Conservation (phyloP, 2,113 vertebrate genomes). For the Prionailurus viverrinus region DNA sequence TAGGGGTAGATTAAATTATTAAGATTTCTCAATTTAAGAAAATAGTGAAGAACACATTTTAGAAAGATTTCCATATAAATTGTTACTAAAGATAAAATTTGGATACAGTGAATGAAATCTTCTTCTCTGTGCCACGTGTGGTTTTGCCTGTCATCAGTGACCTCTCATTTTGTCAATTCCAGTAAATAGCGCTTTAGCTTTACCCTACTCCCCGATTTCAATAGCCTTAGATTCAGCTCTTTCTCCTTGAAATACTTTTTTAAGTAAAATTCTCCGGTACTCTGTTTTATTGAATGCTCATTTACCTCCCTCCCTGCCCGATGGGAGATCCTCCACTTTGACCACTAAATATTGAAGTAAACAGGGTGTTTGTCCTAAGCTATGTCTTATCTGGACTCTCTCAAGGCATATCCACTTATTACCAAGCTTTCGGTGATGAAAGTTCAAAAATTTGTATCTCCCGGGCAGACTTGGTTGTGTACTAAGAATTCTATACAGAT, state of each 20-base stretch:
- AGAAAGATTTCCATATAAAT: neutral
- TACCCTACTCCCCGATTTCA: neutral
- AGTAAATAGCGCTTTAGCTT: neutral
- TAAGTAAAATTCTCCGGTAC: neutral
- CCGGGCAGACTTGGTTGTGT: neutral
- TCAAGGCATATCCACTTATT: neutral
- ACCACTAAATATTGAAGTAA: neutral
- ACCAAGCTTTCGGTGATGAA: neutral
- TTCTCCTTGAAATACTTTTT: neutral
- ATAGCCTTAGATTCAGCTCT: neutral
- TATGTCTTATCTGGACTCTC: neutral
- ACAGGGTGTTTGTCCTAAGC: neutral
- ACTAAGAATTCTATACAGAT: neutral
- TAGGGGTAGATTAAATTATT: neutral
- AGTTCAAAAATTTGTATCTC: neutral
- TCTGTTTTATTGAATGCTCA: neutral
- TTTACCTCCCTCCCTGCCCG: accelerated
- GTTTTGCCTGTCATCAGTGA: neutral
- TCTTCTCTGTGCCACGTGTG: neutral
- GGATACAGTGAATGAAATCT: neutral
- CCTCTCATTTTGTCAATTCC: neutral
- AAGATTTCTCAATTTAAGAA: neutral
- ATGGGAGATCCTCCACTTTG: neutral
- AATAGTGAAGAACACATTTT: neutral
- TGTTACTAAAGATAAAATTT: neutral